phyloP scores from a whole-genome alignment of 2,888 invertebrate genomes.

The Stictocephala bisonia region DNA sequence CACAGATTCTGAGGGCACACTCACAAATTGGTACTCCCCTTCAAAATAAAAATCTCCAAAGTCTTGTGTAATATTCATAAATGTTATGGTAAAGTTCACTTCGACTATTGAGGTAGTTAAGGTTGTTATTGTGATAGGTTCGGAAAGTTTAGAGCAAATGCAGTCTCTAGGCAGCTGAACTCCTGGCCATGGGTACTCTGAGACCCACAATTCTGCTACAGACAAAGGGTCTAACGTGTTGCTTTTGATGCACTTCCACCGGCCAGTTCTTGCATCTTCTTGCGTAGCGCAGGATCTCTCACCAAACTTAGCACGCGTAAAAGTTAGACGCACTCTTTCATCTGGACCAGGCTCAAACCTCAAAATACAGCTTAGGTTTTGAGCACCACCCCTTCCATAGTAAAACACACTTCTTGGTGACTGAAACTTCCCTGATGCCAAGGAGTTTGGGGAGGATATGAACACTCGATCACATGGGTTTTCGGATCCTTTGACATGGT shows the following conservation, averaged over 20 bases:
- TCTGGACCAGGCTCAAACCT: constrained; percentile 78
- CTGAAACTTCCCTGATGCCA: constrained; percentile 69
- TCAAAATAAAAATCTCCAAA: constrained; percentile 84
- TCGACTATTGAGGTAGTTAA: constrained; percentile 78
- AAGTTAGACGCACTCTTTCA: constrained; percentile 76
- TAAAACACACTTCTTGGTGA: constrained; percentile 85
- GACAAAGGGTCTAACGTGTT: constrained; percentile 62
- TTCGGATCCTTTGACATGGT: constrained; percentile 69
- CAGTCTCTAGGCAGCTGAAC: constrained; percentile 78
- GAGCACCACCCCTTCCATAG: constrained; percentile 83
- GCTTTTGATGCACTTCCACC: constrained; percentile 75
- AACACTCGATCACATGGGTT: constrained; percentile 73
- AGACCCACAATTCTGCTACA: constrained; percentile 72
- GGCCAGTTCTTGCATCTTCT: constrained; percentile 73
- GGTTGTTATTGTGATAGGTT: constrained; percentile 74
- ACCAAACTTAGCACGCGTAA: constrained; percentile 73
- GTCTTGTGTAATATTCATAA: constrained; percentile 86
- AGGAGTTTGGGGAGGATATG: constrained; percentile 60
- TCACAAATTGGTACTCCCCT: constrained; percentile 64
- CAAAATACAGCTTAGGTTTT: constrained; percentile 79
- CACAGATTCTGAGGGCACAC: constrained; percentile 69
- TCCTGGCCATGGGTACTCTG: constrained; percentile 78
- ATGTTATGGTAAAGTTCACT: constrained; percentile 78
- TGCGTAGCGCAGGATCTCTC: constrained; percentile 75
- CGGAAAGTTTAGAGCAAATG: constrained; percentile 77